A percentile compares a stretch with the other conserved stretches of the same genome.
Evolutionary conservation across 2,888 invertebrate genomes (phyloP).

Genomic region (Synanthedon tipuliformis): DNA sequence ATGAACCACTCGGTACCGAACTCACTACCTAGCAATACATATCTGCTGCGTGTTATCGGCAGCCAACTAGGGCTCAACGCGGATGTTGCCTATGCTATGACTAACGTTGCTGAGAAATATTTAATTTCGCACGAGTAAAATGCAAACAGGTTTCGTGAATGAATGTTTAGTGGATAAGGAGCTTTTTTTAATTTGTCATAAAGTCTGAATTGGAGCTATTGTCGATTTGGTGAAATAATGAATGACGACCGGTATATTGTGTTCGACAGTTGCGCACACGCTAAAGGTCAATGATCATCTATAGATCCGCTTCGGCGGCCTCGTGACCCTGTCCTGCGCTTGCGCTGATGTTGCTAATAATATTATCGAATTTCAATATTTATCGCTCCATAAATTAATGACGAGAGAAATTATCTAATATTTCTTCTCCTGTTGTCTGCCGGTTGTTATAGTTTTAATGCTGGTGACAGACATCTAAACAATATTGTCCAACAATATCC

Average conservation of each 20-base stretch:
- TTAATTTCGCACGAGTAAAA: conserved; percentile 17
- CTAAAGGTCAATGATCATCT: conserved; percentile 69
- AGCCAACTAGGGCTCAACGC: conserved; percentile 32
- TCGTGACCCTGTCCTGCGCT: conserved; percentile 61
- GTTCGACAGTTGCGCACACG: conserved; percentile 49
- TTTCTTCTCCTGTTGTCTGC: too few relatives aligned
- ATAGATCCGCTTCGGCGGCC: conserved; percentile 68
- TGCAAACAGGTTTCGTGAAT: conserved; percentile 13
- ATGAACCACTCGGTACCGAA: too few relatives aligned
- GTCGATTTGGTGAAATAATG: conserved; percentile 36
- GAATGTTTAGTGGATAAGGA: not conserved
- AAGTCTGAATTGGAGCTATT: conserved; percentile 6
- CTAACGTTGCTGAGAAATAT: conserved; percentile 10
- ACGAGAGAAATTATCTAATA: too few relatives aligned
- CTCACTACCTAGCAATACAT: conserved; percentile 6
- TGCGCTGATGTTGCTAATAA: conserved; percentile 21
- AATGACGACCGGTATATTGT: conserved; percentile 52
- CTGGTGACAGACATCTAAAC: too few relatives aligned
- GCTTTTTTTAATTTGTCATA: not conserved
- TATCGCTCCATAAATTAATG: not conserved
- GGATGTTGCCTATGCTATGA: conserved; percentile 22
- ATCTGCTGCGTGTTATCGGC: conserved; percentile 11
- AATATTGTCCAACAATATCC: too few relatives aligned
- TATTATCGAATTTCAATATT: conserved; percentile 9
- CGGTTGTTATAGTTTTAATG: too few relatives aligned